Conservation (phyloP, 2,113 vertebrate species). For the Stictonetta naevosa region DNA sequence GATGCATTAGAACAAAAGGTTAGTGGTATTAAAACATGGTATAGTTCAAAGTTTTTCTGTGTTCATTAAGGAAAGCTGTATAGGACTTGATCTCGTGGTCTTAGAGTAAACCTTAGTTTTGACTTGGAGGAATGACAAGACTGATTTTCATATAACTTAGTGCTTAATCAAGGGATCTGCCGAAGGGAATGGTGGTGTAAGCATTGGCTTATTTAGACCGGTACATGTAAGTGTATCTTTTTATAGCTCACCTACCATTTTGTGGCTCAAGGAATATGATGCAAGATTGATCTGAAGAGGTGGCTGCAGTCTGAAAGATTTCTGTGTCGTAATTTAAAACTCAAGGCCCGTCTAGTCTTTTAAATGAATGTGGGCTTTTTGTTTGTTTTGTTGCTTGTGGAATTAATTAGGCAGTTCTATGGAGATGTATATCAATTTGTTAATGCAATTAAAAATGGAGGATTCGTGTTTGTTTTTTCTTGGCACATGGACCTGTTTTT, state of each 20-base stretch:
- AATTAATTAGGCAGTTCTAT: background rate
- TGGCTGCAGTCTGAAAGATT: background rate
- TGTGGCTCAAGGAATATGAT: background rate
- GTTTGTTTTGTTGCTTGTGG: constrained; percentile 8
- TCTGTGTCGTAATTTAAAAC: background rate
- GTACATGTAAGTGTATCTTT: background rate
- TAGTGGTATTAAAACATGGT: background rate
- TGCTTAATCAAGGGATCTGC: background rate
- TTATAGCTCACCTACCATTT: background rate
- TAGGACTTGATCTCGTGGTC: background rate
- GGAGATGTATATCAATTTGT: background rate
- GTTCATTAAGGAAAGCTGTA: background rate
- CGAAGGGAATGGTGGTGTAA: background rate
- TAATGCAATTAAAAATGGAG: constrained; percentile 4
- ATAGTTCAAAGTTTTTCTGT: background rate
- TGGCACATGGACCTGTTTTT: constrained; percentile 9
- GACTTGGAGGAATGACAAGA: background rate
- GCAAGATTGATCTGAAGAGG: background rate
- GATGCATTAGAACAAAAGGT: background rate
- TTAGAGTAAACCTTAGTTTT: background rate
- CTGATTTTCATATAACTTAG: background rate
- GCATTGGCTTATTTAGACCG: background rate
- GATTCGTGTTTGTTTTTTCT: constrained; percentile 2
- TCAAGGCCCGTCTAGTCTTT: background rate
- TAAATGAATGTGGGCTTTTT: background rate